Evolutionary conservation across 2,888 invertebrate species (phyloP).

Genomic region (Hedychridium roseum): DNA sequence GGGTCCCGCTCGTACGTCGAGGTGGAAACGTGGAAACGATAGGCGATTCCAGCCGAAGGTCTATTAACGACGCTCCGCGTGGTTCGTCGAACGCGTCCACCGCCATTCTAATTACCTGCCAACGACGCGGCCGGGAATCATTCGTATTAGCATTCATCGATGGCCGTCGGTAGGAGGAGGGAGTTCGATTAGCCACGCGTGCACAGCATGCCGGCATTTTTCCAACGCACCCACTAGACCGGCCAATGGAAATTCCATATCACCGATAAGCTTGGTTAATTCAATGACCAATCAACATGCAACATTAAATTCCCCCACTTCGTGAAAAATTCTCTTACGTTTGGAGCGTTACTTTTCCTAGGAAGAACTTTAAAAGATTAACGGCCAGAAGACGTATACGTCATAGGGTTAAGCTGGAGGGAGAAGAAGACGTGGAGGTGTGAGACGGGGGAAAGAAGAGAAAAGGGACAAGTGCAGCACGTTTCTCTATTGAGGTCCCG

Average conservation of each 20-base stretch:
- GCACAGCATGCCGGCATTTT: conserved; percentile 5
- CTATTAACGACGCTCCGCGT: conserved; percentile 33
- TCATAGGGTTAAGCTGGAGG: conserved; percentile 20
- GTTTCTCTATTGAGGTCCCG: conserved; percentile 49
- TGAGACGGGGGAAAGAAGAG: conserved; percentile 30
- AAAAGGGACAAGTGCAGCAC: conserved; percentile 20
- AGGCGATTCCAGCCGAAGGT: conserved; percentile 15
- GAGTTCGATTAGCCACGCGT: no score
- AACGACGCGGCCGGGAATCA: conserved; percentile 44
- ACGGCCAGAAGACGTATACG: no score
- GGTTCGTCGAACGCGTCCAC: conserved; percentile 48
- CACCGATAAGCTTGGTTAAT: no score
- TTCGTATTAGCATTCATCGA: conserved; percentile 48
- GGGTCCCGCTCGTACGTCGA: neutral
- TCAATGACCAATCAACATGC: no score
- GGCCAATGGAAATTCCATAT: no score
- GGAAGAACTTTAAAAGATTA: no score
- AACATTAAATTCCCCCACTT: no score
- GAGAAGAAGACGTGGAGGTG: conserved; percentile 23
- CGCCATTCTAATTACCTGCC: conserved; percentile 54
- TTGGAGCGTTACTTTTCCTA: no score
- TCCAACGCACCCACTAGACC: no score
- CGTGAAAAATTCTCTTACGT: no score
- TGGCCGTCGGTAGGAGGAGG: conserved; percentile 39
- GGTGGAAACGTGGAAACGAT: neutral